These are phyloP conservation scores for Sylvilagus bachmani DNA, from an alignment of 2,113 vertebrate species.

Conservation along the genomic window DNA sequence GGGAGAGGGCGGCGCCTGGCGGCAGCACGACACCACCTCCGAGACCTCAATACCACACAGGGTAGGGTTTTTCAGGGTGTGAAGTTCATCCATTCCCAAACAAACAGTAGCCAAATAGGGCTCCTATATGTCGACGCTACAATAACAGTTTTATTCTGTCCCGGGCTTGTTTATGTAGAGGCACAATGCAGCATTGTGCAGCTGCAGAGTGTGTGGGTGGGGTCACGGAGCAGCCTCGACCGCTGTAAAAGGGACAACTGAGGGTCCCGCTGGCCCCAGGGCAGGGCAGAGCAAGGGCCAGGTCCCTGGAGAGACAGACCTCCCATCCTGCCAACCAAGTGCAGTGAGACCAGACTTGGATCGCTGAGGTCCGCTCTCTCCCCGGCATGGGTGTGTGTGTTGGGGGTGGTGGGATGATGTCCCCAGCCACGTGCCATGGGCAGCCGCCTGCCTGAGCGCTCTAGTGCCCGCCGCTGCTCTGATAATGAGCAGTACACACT, in stretches of 20 bases:
- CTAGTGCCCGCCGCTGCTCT: slow-evolving; percentile 66
- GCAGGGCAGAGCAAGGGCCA: not conserved
- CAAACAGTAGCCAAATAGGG: slow-evolving; percentile 51
- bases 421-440: not conserved
- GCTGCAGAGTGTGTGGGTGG: slow-evolving; percentile 34
- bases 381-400: not conserved
- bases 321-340: not conserved
- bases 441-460: not conserved
- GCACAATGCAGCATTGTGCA: slow-evolving; percentile 77
- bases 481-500: slow-evolving; percentile 62
- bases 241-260: slow-evolving; percentile 36
- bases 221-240: slow-evolving; percentile 18
- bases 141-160: slow-evolving; percentile 75
- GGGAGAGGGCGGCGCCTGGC: not conserved
- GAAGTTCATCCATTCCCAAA: slow-evolving; percentile 42
- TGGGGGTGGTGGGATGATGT: not conserved
- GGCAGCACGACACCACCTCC: not conserved
- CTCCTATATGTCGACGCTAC: slow-evolving; percentile 63
- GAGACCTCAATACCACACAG: not conserved
- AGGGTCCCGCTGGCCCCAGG: not conserved
- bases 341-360: not conserved
- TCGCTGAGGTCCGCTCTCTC: not conserved
- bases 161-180: slow-evolving; percentile 80
- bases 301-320: not conserved
- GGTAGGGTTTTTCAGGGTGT: not conserved